phyloP scores from a whole-genome alignment of 1,140 invertebrate genomes.

The Camponotus pennsylvanicus region DNA sequence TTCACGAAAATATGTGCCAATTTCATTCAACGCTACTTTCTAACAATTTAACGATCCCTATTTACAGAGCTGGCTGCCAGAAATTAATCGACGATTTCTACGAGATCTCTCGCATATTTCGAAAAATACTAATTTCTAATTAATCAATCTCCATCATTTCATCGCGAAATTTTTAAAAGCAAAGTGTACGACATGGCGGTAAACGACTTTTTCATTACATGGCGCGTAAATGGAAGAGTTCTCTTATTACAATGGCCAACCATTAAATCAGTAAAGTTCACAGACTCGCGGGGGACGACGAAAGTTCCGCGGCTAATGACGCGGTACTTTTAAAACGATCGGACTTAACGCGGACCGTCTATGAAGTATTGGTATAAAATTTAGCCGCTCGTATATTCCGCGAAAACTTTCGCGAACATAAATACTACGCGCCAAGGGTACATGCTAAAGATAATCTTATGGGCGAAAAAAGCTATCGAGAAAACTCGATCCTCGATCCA shows the following conservation, averaged over 20 bases:
- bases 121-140: too few relatives aligned
- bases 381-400: constrained; percentile 50
- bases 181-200: neutral
- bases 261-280: constrained; percentile 73
- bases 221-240: constrained; percentile 43
- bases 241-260: constrained; percentile 61
- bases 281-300: constrained; percentile 43
- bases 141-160: neutral
- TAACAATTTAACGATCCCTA: neutral
- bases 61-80: neutral
- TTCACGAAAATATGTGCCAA: neutral
- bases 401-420: constrained; percentile 44
- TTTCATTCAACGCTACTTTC: neutral
- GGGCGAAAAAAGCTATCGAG: constrained; percentile 8
- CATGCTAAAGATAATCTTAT: constrained; percentile 41
- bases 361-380: constrained; percentile 41
- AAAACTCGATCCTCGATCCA: constrained; percentile 18
- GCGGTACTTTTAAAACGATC: constrained; percentile 70
- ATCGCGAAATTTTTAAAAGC: constrained; percentile 1
- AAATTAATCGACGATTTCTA: neutral
- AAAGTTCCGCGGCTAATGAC: constrained; percentile 73
- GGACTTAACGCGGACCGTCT: constrained; percentile 48
- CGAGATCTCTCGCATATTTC: too few relatives aligned
- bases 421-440: constrained; percentile 48
- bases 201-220: constrained; percentile 28